Evolutionary conservation across 2,888 invertebrate species (phyloP).

Genomic region (Heteropelma amictum): DNA sequence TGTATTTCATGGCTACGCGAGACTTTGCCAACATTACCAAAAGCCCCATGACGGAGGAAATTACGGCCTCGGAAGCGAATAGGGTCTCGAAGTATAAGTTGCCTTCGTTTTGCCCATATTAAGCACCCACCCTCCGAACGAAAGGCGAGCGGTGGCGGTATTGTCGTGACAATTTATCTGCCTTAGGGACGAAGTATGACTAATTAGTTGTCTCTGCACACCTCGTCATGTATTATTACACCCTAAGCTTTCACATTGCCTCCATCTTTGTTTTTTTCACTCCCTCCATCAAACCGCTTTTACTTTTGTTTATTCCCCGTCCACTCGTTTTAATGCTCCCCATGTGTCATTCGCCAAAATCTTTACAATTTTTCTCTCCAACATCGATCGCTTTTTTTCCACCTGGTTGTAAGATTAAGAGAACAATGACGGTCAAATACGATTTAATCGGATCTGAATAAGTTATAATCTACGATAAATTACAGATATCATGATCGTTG

Average conservation of each 20-base stretch:
- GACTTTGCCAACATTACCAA: neutral
- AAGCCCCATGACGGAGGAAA: constrained; percentile 29
- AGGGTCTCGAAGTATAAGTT: constrained; percentile 10
- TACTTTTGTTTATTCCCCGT: too few species aligned
- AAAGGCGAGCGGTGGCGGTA: constrained; percentile 54
- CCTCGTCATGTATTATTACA: constrained; percentile 65
- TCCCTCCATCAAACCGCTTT: too few species aligned
- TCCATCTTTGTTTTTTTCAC: constrained; percentile 18
- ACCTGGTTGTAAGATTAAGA: too few species aligned
- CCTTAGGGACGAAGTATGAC: constrained; percentile 70
- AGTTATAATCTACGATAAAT: too few species aligned
- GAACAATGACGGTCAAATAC: too few species aligned
- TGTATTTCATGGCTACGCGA: neutral
- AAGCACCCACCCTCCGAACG: constrained; percentile 63
- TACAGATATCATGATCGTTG: too few species aligned
- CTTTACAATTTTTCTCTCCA: too few species aligned
- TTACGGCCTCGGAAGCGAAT: constrained; percentile 35
- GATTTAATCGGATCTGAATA: too few species aligned
- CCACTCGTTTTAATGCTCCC: too few species aligned
- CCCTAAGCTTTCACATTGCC: constrained; percentile 41
- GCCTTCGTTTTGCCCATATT: constrained; percentile 64
- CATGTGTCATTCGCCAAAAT: too few species aligned
- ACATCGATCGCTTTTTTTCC: too few species aligned
- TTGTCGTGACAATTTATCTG: constrained; percentile 71
- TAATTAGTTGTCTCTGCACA: constrained; percentile 69